Evolutionary conservation across 2,113 vertebrate species (phyloP).

Genomic region (Corythornis vintsioides): DNA sequence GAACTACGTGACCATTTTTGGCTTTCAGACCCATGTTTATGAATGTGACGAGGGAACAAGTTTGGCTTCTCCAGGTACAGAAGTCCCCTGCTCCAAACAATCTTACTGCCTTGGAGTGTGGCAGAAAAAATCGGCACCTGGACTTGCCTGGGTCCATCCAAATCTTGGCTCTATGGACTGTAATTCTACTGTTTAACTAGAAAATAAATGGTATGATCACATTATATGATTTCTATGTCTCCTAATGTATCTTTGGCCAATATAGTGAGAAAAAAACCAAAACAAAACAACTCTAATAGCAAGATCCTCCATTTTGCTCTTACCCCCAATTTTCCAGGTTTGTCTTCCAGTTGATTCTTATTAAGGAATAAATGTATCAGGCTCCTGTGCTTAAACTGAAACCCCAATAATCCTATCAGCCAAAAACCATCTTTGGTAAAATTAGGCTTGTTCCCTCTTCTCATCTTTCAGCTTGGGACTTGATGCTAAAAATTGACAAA

Average conservation of each 20-base stretch:
- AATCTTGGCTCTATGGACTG: not conserved
- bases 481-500: not conserved
- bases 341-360: not conserved
- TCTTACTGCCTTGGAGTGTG: not conserved
- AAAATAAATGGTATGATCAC: not conserved
- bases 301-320: not conserved
- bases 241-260: not conserved
- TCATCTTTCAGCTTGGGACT: not conserved
- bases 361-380: not conserved
- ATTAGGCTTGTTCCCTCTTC: not conserved
- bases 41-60: not conserved
- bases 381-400: not conserved
- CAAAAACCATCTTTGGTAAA: not conserved
- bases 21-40: not conserved
- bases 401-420: not conserved
- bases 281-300: not conserved
- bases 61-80: not conserved
- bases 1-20: not conserved
- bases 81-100: not conserved
- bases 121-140: not conserved
- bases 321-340: not conserved
- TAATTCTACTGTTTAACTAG: not conserved
- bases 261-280: not conserved
- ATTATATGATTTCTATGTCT: not conserved
- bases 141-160: not conserved